A percentile compares a stretch with the other conserved stretches of the same genome.
Conservation (phyloP, 2,113 vertebrate species). For the Prinia subflava region DNA sequence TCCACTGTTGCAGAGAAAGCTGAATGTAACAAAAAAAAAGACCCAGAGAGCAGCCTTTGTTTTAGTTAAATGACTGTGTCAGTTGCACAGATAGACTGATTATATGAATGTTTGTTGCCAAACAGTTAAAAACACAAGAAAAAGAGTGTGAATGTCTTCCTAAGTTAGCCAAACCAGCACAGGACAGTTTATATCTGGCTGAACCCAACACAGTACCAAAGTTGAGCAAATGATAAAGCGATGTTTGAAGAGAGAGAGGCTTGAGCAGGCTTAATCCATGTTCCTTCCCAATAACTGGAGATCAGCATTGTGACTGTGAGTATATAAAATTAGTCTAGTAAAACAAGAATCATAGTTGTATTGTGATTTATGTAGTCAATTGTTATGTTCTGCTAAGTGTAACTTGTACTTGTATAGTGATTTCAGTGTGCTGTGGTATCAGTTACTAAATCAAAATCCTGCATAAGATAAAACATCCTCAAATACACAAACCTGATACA, state of each 20-base stretch:
- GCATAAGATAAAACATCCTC: not conserved
- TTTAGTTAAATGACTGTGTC: not conserved
- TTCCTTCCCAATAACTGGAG: not conserved
- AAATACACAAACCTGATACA: not conserved
- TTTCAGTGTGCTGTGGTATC: not conserved
- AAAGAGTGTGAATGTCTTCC: not conserved
- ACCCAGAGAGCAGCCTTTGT: not conserved
- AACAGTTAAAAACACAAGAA: not conserved
- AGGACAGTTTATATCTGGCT: not conserved
- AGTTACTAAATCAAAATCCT: not conserved
- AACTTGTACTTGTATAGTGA: not conserved
- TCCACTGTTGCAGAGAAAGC: not conserved
- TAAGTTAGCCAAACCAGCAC: not conserved
- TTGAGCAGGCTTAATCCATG: not conserved
- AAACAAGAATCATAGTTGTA: not conserved
- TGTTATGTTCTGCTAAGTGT: not conserved
- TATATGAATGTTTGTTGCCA: not conserved
- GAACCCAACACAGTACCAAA: not conserved
- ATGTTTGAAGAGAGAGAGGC: not conserved
- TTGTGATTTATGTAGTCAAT: not conserved
- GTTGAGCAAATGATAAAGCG: not conserved
- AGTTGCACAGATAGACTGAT: not conserved
- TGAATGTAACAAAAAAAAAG: not conserved
- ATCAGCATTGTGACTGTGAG: not conserved
- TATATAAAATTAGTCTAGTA: not conserved